Base-by-base conservation (phyloP, 2,113 vertebrate species). In the Leptocoma aspasia region DNA sequence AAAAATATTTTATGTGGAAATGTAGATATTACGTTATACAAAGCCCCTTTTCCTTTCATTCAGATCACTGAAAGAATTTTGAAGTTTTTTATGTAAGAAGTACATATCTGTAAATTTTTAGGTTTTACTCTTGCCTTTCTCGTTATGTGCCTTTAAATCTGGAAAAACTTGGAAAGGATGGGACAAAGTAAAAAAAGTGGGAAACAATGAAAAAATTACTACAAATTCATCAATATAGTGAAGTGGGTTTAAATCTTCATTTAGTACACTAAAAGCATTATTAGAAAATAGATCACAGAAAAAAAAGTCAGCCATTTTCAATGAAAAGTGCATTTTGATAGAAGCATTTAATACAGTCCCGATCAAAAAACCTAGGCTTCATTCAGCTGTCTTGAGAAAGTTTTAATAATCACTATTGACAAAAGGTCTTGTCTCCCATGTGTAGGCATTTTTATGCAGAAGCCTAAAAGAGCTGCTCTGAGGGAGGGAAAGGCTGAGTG, bases 381-480 rank as follows among this genome's bases (percentile, higher is more conserved):
- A 23, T 68, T 86, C 72, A 81, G 10, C 27, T 71, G 13, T 42
- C 33, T 33, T 64, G 24, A 89, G 35, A 76, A 89, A 70, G 14
- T 35, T 94, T 79, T 76, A 71, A 49, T 26, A 56, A 28, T 26
- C 11, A 11, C 15, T 81, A 3, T 31, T 78, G 56, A 23, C 26
- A 2, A 7, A 35, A 20, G 9, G 8, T 54, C 1, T 2, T 23
- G 28, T 84, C 21, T 86, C 42, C 6, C 47, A 80, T 1, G 0
- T 0, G 1, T 10, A 50, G 47, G 10, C 50, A 71, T 26, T 64
- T 93, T 69, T 49, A 81, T 60, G 9, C 18, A 79, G 60, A 71
- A 81, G 24, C 35, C 33, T 39, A 6, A 59, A 59, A 59, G 17
- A 86, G 4, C 3, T 33, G 19, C 13, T 59, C 61, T 63, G 19